Base-by-base conservation (phyloP, 2,888 invertebrate genomes). In the Tinea pellionella region DNA sequence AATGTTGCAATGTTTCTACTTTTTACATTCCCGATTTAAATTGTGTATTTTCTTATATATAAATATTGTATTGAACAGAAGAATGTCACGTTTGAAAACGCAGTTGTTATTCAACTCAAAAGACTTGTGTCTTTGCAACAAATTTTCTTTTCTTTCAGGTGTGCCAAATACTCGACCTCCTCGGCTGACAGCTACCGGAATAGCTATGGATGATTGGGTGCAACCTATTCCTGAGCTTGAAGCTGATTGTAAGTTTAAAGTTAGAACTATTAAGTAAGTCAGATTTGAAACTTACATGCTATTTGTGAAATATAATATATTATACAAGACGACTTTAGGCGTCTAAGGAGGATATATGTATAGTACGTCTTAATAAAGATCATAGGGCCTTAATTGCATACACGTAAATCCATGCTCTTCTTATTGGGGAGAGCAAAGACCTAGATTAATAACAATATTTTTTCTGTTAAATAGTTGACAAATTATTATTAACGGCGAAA, bases 211-310 rank as follows among this genome's bases (percentile, higher is more conserved):
- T 1, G 83, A 81, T 6, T 66, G 68, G 62, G 61, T 80, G 1
- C 86, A 86, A 65, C 70, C 74, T 0, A 71, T 84, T 1, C 83
- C 82, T 0, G 74, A 75, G 57, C 62, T 78, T 1, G 86, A 87
- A 60, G 66, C 72, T 0, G 86, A 87, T 63, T 78, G 86, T 87
- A 60, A 78, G 82, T 76, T 11, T 55, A 2, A 13, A n/a, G n/a
- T n/a, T n/a, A n/a, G n/a, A n/a, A n/a, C n/a, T n/a, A n/a, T n/a
- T n/a, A n/a, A n/a, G n/a, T n/a, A n/a, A n/a, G n/a, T n/a, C n/a
- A n/a, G n/a, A n/a, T n/a, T n/a, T n/a, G n/a, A n/a, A n/a, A n/a
- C n/a, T n/a, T n/a, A n/a, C n/a, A n/a, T n/a, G n/a, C n/a, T n/a
- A n/a, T n/a, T n/a, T n/a, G n/a, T n/a, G n/a, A n/a, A n/a, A n/a